These are phyloP conservation scores for Agapetus fuscipes DNA, from an alignment of 2,888 invertebrate species.

Conservation along the genomic window DNA sequence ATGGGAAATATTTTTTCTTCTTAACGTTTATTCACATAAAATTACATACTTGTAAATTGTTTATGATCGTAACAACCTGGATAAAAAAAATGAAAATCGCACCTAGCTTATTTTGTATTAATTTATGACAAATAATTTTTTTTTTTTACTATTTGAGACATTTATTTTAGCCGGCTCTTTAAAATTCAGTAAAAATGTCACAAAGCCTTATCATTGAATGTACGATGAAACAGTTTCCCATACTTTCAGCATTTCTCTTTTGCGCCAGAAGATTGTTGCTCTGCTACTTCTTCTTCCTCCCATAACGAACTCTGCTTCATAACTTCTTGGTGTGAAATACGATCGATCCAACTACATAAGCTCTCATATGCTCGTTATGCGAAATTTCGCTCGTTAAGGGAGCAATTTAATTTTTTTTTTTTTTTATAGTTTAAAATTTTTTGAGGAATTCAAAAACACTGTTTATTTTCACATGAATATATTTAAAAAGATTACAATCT, in stretches of 20 bases:
- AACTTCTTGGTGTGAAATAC: background rate
- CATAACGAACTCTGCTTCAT: background rate
- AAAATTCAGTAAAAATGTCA: no score
- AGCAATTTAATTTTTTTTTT: background rate
- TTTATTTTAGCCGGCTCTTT: no score
- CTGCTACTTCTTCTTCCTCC: constrained; percentile 7
- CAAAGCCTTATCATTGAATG: background rate
- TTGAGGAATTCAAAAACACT: no score
- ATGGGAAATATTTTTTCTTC: background rate
- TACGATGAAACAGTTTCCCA: constrained; percentile 8
- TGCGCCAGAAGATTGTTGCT: constrained; percentile 11
- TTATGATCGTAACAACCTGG: background rate
- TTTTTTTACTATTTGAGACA: background rate
- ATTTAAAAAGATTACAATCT: no score
- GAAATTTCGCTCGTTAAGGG: background rate
- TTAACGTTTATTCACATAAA: background rate
- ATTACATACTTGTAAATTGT: background rate
- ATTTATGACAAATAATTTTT: background rate
- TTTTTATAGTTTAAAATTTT: no score
- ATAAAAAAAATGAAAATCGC: background rate
- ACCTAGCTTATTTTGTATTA: background rate
- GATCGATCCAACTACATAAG: background rate
- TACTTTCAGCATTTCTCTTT: constrained; percentile 15
- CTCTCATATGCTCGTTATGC: background rate
- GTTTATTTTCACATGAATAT: no score